These are phyloP conservation scores for Desmophyllum pertusum DNA, from an alignment of 92 coral and sea anemone species.

Conservation along the genomic window DNA sequence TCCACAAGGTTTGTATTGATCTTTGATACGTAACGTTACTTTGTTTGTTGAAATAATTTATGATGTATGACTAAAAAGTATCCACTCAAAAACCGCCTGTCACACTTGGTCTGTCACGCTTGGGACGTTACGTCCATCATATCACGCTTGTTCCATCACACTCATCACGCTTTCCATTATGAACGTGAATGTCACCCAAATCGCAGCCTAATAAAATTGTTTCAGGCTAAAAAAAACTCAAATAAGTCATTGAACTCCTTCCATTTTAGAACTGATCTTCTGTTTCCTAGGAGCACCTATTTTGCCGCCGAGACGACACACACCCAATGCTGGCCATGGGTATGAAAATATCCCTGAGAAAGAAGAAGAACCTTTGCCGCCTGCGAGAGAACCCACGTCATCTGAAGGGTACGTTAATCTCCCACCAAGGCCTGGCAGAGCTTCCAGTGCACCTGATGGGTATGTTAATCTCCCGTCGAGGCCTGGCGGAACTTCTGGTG, in stretches of 20 bases:
- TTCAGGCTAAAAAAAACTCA: no score
- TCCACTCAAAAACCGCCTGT: neutral
- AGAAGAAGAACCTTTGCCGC: constrained; percentile 13
- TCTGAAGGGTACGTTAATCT: constrained; percentile 7
- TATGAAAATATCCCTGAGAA: constrained; percentile 60
- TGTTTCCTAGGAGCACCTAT: constrained; percentile 15
- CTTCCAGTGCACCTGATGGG: constrained; percentile 8
- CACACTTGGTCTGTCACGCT: neutral
- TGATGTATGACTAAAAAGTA: neutral
- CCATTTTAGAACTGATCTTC: neutral
- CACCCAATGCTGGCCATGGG: constrained; percentile 20
- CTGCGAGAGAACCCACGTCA: constrained; percentile 13
- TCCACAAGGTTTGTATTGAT: neutral
- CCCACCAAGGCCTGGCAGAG: neutral
- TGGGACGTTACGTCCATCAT: neutral
- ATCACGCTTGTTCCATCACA: neutral
- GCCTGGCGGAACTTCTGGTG: neutral
- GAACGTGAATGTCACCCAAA: neutral
- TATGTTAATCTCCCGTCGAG: constrained; percentile 9
- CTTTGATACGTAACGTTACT: neutral
- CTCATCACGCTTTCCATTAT: neutral
- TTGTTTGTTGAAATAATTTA: neutral
- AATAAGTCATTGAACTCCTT: no score
- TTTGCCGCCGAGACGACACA: constrained; percentile 50
- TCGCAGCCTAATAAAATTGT: neutral